Base-by-base conservation (phyloP, 2,797 vertebrate genomes). In the Malacoraja senta region DNA sequence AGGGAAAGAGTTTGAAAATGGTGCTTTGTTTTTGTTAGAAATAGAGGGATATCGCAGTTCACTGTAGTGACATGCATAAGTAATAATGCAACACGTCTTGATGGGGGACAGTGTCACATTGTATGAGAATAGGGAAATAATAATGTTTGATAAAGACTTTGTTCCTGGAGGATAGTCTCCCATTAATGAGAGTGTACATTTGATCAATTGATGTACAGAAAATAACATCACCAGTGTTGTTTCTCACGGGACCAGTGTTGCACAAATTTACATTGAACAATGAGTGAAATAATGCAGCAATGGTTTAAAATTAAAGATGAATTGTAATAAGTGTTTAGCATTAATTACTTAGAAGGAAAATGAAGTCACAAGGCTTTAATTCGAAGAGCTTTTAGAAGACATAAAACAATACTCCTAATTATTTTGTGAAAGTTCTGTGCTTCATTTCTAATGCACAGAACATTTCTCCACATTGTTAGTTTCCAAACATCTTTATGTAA, bases 401-500 rank as follows among this genome's bases (percentile, higher is more conserved):
- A 86, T n/a, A 86, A 63, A 0, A 32, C 61, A 29, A 72, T 72
- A 72, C 2, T 72, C 24, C 53, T 29, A 29, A 68, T 63, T 68
- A 68, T 68, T 88, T 24, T 53, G 21, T 88, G 0, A 74, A 74
- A 74, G 17, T 32, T 32, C 61, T 88, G 7, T 65, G 84, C n/a
- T 65, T 88, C 65, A 10, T 88, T 19, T 65, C 29, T 65, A 38
- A 32, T 21, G 84, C 26, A 88, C 61, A 35, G n/a, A 4, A 1
- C 0, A 58, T 83, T 15, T 65, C 29, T 21, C 84, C n/a, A 88
- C n/a, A 19, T 29, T 35, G 84, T 65, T 88, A 65, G 84, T 88
- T 88, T 88, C 17, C 84, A 88, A 32, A 21, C n/a, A 21, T 65
- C 21, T 68, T 88, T 88, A 88, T 88, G 84, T 88, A 65, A 68